Evolutionary conservation across 1,140 invertebrate species (phyloP).

Genomic region (Aphaenogaster floridana): DNA sequence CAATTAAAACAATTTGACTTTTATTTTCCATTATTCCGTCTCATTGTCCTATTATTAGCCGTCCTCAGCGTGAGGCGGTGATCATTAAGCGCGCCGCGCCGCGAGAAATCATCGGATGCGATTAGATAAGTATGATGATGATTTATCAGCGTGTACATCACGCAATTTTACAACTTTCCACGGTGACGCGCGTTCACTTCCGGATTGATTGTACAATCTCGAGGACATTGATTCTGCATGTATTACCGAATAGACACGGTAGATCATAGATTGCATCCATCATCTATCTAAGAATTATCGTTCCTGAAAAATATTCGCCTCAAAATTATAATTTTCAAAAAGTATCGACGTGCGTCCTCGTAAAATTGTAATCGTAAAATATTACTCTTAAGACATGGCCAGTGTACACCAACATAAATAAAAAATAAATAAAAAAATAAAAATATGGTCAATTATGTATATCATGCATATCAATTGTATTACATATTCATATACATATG

Average conservation of each 20-base stretch:
- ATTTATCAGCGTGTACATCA: constrained; percentile 47
- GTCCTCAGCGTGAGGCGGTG: constrained; percentile 31
- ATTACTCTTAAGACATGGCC: not conserved
- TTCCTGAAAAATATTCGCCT: not conserved
- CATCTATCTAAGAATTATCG: not conserved
- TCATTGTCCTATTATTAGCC: constrained; percentile 27
- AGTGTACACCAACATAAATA: no score
- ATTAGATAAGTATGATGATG: constrained; percentile 61
- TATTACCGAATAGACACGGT: not conserved
- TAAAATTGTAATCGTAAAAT: not conserved
- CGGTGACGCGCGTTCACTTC: constrained; percentile 21
- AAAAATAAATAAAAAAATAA: no score
- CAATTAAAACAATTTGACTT: constrained; percentile 74
- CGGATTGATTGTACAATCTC: constrained; percentile 29
- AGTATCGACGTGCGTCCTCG: not conserved
- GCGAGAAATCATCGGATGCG: constrained; percentile 57
- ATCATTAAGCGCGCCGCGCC: constrained; percentile 36
- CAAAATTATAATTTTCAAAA: not conserved
- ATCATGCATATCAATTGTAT: no score
- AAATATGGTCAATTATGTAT: no score
- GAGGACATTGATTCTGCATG: not conserved
- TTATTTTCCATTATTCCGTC: constrained; percentile 54
- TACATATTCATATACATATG: no score
- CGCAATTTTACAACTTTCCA: constrained; percentile 45
- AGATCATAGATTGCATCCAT: not conserved